Evolutionary conservation across 2,888 invertebrate species (phyloP), one percentile per base, ranked within the genome.

Genomic region (Metallyticus violacea): DNA sequence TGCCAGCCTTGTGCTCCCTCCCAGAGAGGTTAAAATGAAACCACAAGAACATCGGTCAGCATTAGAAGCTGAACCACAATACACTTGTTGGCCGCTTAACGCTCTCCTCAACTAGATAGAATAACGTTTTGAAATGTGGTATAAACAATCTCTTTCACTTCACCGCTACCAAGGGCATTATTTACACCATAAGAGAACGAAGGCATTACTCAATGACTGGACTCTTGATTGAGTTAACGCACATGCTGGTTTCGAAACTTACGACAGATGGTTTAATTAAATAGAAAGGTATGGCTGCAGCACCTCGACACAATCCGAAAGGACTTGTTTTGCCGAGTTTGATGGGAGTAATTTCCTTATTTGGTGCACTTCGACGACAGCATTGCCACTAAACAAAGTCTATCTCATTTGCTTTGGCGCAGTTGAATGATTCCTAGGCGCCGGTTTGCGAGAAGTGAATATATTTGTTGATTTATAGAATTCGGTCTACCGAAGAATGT

Each of bases 1-100:
- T 62, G 40, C 40, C 40, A 62, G 22, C 40, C 40, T 62, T 62
- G 40, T 62, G 40, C 40, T 62, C 9, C n/a, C 40, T 62, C 9
- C 40, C 40, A 15, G 40, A 62, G 40, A 62, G 40, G 40, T 62
- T 62, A 9, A 62, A 62, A 62, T 62, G 82, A 82, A 82, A 82
- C 82, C 82, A 25, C 82, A 82, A 26, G 81, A 81, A 27, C 83
- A 83, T 77, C 77, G 83, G 83, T 83, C 83, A 77, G 77, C 77
- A 28, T 27, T 83, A 76, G 26, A 27, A 6, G 26, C 82, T 22
- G 30, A 82, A 83, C 83, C 83, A 77, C 83, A 83, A 26, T 29
- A 77, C 29, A 28, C 77, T 83, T 83, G 83, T 83, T 62, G 40
- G 40, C 6, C 40, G 40, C 40, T 62, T 62, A 62, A 62, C 9